These are phyloP conservation scores for Ficedula albicollis DNA, from an alignment of 2,797 vertebrate species.

Conservation along the genomic window DNA sequence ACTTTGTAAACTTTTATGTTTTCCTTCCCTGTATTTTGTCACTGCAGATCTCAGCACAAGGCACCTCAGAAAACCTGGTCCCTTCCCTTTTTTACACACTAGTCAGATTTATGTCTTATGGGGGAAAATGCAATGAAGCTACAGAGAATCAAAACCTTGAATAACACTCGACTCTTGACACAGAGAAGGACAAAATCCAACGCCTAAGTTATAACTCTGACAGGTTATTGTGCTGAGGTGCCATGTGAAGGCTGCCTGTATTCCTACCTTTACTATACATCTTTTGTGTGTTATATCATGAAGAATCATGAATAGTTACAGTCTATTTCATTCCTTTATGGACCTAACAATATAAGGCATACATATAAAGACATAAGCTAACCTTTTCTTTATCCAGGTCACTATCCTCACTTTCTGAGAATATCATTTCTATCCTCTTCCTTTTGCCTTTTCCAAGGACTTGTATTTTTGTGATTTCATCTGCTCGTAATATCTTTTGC, in stretches of 20 bases:
- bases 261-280: not conserved
- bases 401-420: constrained; percentile 70
- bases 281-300: not conserved
- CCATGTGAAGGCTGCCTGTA: not conserved
- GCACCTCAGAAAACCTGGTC: not conserved
- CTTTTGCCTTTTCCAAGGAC: constrained; percentile 74
- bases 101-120: not conserved
- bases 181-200: not conserved
- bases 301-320: not conserved
- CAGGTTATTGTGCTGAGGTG: not conserved
- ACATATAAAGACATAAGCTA: not conserved
- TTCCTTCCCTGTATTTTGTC: not conserved
- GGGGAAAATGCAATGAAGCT: not conserved
- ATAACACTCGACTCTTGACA: not conserved
- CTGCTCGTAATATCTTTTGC: constrained; percentile 70
- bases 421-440: constrained; percentile 73
- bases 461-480: constrained; percentile 69
- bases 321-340: not conserved
- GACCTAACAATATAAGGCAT: not conserved
- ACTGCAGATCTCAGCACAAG: not conserved
- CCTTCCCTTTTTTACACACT: not conserved
- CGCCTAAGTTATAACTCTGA: not conserved
- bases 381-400: constrained; percentile 71
- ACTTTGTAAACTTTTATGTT: not conserved
- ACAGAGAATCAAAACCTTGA: not conserved